Evolutionary conservation across 2,888 invertebrate genomes (phyloP), one percentile per base, ranked within the genome.

Genomic region (Leptinotarsa juncta): DNA sequence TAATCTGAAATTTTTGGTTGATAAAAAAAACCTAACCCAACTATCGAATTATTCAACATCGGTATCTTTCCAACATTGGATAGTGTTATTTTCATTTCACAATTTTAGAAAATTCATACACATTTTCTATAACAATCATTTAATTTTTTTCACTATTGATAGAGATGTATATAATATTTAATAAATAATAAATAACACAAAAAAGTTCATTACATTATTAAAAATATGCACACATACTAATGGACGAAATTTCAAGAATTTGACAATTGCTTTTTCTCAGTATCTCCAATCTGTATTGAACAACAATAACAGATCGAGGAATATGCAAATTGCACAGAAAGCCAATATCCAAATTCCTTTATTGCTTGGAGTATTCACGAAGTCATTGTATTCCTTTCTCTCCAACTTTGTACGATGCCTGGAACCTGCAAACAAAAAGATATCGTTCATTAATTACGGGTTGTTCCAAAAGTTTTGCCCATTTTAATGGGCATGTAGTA

Each of bases 261-360:
- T 23, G 1, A 23, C 15, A 57, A 57, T 15, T 23, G 14, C 4
- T 15, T 2, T 23, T 23, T 15, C 57, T 57, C 23, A 57, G 23
- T 57, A 26, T 57, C 14, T 23, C 23, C 20, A 18, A 20, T 57
- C 57, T 23, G 57, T 62, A 42, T 81, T 83, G 77, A 86, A 84
- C 76, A 88, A 81, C 75, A 86, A 78, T 66, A 86, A 79, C 74
- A 88, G 83, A 78, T 86, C 87, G 50, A 87, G 73, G 81, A 87
- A 84, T 67, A 87, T 81, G 81, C 86, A 87, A 74, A 83, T 79
- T 67, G 85, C 80, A 80, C 85, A 85, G 75, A 88, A 82, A 71
- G 86, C 72, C 57, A 88, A 81, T 26, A 87, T 82, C 83, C 85
- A 86, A 18, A 86, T 80, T 65, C 84, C 85, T 75, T 82, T 84